Percentiles rank a stretch among this genome's conserved stretches.
phyloP scores from a whole-genome alignment of 2,113 vertebrate species.

The Scalopus aquaticus region DNA sequence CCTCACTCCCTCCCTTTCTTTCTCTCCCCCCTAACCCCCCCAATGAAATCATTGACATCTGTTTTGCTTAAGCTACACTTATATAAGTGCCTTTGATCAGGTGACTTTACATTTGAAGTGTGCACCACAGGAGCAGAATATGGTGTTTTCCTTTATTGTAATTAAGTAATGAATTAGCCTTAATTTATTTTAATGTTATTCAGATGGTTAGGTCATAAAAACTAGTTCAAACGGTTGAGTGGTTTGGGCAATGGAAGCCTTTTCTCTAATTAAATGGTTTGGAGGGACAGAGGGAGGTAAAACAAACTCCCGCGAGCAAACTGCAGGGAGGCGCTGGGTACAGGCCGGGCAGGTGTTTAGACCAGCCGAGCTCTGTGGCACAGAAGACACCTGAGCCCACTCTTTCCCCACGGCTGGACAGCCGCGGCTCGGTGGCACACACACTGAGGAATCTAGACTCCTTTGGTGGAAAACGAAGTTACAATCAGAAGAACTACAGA shows the following conservation, averaged over 20 bases:
- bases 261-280: constrained; percentile 18
- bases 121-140: neutral
- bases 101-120: neutral
- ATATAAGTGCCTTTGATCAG: neutral
- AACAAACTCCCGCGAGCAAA: neutral
- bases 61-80: neutral
- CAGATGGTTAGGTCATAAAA: neutral
- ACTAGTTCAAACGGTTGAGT: constrained; percentile 6
- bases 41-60: neutral
- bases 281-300: neutral
- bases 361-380: neutral
- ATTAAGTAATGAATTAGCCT: neutral
- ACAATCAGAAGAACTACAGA: neutral
- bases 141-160: neutral
- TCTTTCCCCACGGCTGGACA: neutral
- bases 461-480: neutral
- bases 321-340: neutral
- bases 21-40: neutral
- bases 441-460: neutral
- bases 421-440: neutral
- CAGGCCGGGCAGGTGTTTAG: neutral
- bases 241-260: neutral
- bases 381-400: neutral
- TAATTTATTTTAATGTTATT: neutral
- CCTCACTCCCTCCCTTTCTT: neutral